These are phyloP conservation scores for Zaprionus africanus DNA, from an alignment of 1,140 invertebrate genomes.

Conservation along the genomic window DNA sequence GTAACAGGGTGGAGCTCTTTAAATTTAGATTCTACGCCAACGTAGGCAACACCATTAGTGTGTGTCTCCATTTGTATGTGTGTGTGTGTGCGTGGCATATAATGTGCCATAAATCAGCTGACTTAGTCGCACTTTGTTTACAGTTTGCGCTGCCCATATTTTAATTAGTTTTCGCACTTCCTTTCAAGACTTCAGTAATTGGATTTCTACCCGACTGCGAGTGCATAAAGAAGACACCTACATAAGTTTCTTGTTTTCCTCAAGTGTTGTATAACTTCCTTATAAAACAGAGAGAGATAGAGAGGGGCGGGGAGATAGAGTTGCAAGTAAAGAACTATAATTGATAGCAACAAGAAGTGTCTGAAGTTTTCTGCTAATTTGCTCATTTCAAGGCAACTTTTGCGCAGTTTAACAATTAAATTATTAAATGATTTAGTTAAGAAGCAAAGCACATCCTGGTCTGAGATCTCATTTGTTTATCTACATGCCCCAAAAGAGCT, in stretches of 20 bases:
- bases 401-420: not conserved
- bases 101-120: slow-evolving; percentile 70
- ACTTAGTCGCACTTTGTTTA: slow-evolving; percentile 49
- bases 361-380: not conserved
- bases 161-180: slow-evolving; percentile 64
- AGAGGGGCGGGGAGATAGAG: not conserved
- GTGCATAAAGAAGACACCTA: slow-evolving; percentile 7
- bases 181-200: slow-evolving; percentile 11
- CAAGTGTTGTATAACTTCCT: slow-evolving; percentile 8
- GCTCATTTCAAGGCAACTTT: not conserved
- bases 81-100: slow-evolving; percentile 26
- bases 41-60: not conserved
- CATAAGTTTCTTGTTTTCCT: not conserved
- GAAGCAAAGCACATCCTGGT: not conserved
- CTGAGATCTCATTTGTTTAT: slow-evolving; percentile 13
- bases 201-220: slow-evolving; percentile 3
- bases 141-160: slow-evolving; percentile 58
- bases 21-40: slow-evolving; percentile 68
- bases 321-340: not conserved
- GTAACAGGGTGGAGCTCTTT: slow-evolving; percentile 59
- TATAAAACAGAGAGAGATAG: not conserved
- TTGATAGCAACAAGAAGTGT: not conserved
- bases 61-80: slow-evolving; percentile 25
- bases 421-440: not conserved
- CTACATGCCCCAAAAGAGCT: slow-evolving; percentile 18